These are phyloP conservation scores for Dilophus febrilis DNA, from an alignment of 2,888 invertebrate genomes.

Conservation along the genomic window DNA sequence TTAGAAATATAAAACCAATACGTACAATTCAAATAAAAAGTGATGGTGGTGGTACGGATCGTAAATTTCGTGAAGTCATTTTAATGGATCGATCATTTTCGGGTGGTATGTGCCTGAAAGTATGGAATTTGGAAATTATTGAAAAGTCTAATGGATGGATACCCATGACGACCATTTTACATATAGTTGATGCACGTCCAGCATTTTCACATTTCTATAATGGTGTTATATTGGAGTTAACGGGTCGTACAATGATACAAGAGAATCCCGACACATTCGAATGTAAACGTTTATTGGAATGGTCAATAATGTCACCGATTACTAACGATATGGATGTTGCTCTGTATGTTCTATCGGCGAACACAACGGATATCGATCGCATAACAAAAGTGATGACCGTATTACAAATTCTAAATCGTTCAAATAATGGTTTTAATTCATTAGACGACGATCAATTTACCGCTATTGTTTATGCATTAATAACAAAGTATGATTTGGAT, in stretches of 20 bases:
- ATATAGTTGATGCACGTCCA: constrained; percentile 50
- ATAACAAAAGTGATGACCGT: constrained; percentile 42
- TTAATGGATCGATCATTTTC: constrained; percentile 43
- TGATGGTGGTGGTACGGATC: constrained; percentile 26
- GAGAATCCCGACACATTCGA: constrained; percentile 55
- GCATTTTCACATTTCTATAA: constrained; percentile 38
- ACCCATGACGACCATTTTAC: constrained; percentile 47
- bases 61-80: constrained; percentile 38
- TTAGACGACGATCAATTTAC: constrained; percentile 41
- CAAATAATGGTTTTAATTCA: constrained; percentile 27
- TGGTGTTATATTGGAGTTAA: constrained; percentile 33
- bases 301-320: constrained; percentile 31
- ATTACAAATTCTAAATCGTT: constrained; percentile 34
- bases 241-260: constrained; percentile 43
- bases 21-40: constrained; percentile 32
- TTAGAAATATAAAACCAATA: constrained; percentile 43
- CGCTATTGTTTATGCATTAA: constrained; percentile 45
- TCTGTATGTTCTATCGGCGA: constrained; percentile 16
- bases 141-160: constrained; percentile 42
- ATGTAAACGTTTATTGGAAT: constrained; percentile 33
- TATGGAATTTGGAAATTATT: constrained; percentile 49
- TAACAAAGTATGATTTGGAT: constrained; percentile 57
- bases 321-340: constrained; percentile 21
- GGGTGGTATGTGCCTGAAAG: constrained; percentile 38
- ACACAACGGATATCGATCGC: constrained; percentile 21